Percentiles rank a stretch among this genome's conserved stretches.
Conservation (phyloP, 2,797 vertebrate species). For the Netta rufina region DNA sequence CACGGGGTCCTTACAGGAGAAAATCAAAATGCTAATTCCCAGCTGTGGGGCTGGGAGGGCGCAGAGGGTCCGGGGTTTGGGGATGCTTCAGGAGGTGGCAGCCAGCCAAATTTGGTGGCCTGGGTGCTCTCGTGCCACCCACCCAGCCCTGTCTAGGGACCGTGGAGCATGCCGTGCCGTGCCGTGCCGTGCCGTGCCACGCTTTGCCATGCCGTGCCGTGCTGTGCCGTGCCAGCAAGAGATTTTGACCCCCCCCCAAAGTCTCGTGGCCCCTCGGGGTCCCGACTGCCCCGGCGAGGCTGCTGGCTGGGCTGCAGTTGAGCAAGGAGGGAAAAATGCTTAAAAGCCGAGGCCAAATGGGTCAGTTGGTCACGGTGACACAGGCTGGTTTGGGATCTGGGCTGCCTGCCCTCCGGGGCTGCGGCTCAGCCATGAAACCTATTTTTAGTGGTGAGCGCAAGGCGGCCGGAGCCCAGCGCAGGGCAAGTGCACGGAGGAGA, state of each 20-base stretch:
- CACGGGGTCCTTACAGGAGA: accelerated
- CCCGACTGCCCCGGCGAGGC: accelerated
- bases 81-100: background rate
- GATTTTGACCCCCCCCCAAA: accelerated
- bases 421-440: background rate
- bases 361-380: constrained; percentile 63
- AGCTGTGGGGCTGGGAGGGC: accelerated
- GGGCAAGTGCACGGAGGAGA: background rate
- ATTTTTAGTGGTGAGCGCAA: constrained; percentile 48
- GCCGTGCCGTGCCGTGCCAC: too few species aligned
- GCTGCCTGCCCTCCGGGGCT: constrained; percentile 47
- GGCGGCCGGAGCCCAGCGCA: accelerated
- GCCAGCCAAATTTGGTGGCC: accelerated
- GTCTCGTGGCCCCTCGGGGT: accelerated
- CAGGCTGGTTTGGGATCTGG: constrained; percentile 15
- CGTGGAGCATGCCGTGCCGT: accelerated
- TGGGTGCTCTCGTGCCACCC: background rate
- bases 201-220: background rate
- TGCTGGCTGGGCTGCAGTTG: background rate
- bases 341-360: constrained; percentile 32
- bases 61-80: background rate
- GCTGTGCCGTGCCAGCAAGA: background rate
- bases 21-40: accelerated
- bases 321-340: background rate
- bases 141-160: background rate